These are phyloP conservation scores for Scaptodrosophila latifasciaeformis DNA, from an alignment of 2,888 invertebrate species.

Conservation along the genomic window DNA sequence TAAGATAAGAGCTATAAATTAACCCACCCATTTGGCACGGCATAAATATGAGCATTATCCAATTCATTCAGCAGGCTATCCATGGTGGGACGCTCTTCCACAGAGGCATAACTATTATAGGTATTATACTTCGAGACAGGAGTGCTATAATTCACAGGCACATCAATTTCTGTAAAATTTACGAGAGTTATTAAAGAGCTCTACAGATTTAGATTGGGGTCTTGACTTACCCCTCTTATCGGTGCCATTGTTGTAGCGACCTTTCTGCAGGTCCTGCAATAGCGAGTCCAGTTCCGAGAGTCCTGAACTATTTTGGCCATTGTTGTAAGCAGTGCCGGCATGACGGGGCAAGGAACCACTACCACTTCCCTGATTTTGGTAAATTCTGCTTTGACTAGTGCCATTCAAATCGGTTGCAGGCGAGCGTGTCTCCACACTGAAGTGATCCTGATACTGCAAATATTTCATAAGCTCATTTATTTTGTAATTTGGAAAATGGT, in stretches of 20 bases:
- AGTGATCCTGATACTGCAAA: conserved; percentile 71
- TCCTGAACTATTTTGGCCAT: conserved; percentile 76
- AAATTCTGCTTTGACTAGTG: conserved; percentile 59
- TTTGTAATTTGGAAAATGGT: neutral
- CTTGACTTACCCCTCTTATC: conserved; percentile 75
- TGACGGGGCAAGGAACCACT: conserved; percentile 62
- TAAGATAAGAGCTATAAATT: neutral
- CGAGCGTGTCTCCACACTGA: conserved; percentile 70
- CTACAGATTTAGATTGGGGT: too few species aligned
- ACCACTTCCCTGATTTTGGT: conserved; percentile 68
- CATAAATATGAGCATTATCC: conserved; percentile 77
- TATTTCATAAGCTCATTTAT: conserved; percentile 1
- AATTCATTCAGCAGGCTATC: conserved; percentile 93
- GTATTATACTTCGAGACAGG: conserved; percentile 75
- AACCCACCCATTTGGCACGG: conserved; percentile 84
- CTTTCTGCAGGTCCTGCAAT: conserved; percentile 92
- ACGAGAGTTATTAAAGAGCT: too few species aligned
- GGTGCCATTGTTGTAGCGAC: conserved; percentile 77
- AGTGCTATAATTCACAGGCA: conserved; percentile 66
- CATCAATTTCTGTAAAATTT: conserved; percentile 63
- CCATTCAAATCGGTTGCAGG: conserved; percentile 51
- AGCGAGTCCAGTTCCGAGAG: conserved; percentile 93
- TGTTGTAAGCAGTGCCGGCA: conserved; percentile 36
- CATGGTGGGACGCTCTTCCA: conserved; percentile 83
- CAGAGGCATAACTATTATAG: conserved; percentile 60